Conservation (phyloP, 92 coral and sea anemone genomes). For the Epizoanthus rinbou region DNA sequence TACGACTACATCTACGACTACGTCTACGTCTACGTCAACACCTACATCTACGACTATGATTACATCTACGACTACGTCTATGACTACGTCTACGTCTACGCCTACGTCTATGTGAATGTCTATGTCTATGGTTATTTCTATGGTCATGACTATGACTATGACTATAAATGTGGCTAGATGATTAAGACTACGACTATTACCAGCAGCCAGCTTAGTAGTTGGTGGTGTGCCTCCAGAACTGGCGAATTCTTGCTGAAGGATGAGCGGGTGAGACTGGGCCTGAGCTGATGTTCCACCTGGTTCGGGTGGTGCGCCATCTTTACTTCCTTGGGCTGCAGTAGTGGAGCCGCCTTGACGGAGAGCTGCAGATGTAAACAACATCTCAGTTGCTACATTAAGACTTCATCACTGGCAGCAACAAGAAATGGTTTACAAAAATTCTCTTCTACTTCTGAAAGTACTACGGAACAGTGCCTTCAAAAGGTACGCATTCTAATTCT, state of each 20-base stretch:
- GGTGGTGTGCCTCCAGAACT: slow-evolving; percentile 90
- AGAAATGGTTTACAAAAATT: too few relatives aligned
- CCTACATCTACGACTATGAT: too few relatives aligned
- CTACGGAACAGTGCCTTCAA: neutral
- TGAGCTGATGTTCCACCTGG: slow-evolving; percentile 34
- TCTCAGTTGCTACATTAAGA: neutral
- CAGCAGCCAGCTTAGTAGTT: slow-evolving; percentile 57
- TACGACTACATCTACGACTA: too few relatives aligned
- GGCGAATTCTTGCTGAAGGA: slow-evolving; percentile 70
- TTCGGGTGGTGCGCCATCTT: slow-evolving; percentile 59
- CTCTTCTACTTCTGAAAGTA: neutral
- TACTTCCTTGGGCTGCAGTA: slow-evolving; percentile 49
- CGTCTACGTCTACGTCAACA: too few relatives aligned
- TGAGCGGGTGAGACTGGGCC: slow-evolving; percentile 63
- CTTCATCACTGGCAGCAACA: too few relatives aligned
- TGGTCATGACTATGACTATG: too few relatives aligned
- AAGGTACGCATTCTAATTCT: neutral
- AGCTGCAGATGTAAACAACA: slow-evolving; percentile 51
- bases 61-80: too few relatives aligned
- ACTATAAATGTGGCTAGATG: too few relatives aligned
- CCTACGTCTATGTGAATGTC: too few relatives aligned
- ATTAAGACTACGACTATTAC: slow-evolving; percentile 5
- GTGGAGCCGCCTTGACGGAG: slow-evolving; percentile 79
- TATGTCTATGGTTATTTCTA: too few relatives aligned
- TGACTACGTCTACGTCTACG: too few relatives aligned